These are phyloP conservation scores for Melanogrammus aeglefinus DNA, from an alignment of 2,797 vertebrate genomes.

Conservation along the genomic window DNA sequence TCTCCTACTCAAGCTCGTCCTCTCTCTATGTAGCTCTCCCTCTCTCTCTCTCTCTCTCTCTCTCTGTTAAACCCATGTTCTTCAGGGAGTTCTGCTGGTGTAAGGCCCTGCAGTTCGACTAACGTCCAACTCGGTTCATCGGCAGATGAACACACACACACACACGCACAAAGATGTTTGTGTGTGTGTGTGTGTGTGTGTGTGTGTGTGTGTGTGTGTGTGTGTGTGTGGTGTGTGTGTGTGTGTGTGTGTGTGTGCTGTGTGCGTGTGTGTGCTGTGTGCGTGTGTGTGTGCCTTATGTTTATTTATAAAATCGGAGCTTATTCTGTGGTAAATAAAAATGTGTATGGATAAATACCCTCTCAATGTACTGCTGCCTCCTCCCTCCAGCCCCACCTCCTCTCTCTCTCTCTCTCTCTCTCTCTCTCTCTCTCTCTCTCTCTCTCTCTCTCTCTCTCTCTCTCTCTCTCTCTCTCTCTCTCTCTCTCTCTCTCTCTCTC, in stretches of 20 bases:
- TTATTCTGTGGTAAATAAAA: neutral
- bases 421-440: neutral
- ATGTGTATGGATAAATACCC: neutral
- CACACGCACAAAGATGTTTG: conserved; percentile 1
- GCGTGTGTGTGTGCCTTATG: neutral
- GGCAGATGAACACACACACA: too few relatives aligned
- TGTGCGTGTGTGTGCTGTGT: conserved; percentile 1
- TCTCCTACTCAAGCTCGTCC: neutral
- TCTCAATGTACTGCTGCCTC: neutral
- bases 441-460: neutral
- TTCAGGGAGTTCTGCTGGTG: conserved; percentile 3
- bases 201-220: neutral
- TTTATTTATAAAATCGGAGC: neutral
- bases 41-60: conserved; percentile 3
- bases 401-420: neutral
- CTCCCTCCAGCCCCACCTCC: neutral
- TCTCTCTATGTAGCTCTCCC: neutral
- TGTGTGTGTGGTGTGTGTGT: too few relatives aligned
- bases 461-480: neutral
- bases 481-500: neutral
- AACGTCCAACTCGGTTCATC: conserved; percentile 4
- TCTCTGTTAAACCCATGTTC: conserved; percentile 4
- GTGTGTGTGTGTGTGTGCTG: neutral
- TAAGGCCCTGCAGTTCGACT: conserved; percentile 18
- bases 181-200: neutral